Percentiles rank a stretch among this genome's conserved stretches.
These are phyloP conservation scores for Gadopsis marmoratus DNA, from an alignment of 2,797 vertebrate genomes.

Conservation along the genomic window DNA sequence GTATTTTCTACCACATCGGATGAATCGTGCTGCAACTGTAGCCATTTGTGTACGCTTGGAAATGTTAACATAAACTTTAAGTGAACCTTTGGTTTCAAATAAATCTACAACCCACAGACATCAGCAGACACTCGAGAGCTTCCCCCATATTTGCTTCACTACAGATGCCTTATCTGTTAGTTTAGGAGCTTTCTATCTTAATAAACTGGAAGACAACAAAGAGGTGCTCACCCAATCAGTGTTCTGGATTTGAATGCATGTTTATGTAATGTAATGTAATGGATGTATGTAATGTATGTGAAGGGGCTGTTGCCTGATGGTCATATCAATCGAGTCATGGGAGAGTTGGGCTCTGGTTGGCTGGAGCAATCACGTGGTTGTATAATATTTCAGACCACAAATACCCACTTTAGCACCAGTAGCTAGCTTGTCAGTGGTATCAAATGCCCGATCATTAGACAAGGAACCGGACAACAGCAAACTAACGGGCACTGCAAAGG, in stretches of 20 bases:
- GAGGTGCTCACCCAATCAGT: not conserved
- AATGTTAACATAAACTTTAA: not conserved
- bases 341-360: too few species aligned
- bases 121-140: not conserved
- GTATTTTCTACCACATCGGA: not conserved
- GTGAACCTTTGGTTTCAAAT: not conserved
- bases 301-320: too few species aligned
- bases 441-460: not conserved
- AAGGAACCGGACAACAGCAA: not conserved
- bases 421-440: not conserved
- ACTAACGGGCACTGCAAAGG: not conserved
- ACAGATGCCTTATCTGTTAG: not conserved
- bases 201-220: not conserved
- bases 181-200: not conserved
- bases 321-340: too few species aligned
- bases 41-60: too few species aligned
- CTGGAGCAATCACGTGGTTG: too few species aligned
- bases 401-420: not conserved
- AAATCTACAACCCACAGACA: not conserved
- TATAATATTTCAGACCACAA: too few species aligned
- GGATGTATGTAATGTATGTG: too few species aligned
- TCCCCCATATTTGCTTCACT: not conserved
- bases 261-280: too few species aligned
- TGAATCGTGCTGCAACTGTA: not conserved
- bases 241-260: not conserved